Evolutionary conservation across 2,888 invertebrate species (phyloP), one percentile per base, ranked within the genome.

Genomic region (Diarsia mendica): DNA sequence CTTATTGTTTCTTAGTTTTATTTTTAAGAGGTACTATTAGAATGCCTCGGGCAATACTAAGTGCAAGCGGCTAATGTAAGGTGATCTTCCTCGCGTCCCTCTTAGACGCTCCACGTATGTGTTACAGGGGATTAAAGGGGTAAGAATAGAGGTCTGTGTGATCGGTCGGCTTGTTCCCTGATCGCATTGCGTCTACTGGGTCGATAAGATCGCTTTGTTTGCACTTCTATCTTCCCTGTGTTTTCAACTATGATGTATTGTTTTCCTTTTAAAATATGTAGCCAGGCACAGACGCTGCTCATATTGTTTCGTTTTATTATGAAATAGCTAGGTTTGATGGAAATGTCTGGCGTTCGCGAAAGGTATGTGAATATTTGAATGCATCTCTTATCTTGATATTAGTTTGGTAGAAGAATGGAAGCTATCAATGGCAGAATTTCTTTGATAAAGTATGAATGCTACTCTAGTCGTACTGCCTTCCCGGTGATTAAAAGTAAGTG

Each of bases 121-220:
- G 68, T 51, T 5, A 20, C 4, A 11, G 48, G 68, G 46, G 66
- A 9, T 64, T 4, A 64, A 55, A 53, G 58, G n/a, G 33, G 39
- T 48, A 44, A 63, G 44, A 23, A 11, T 5, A 13, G 44, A 49
- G 87, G 28, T 87, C 83, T 83, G 33, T 46, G 0, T 51, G 8
- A 33, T 58, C 88, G 88, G 90, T 80, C 76, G 33, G 75, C 75
- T 85, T 84, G 84, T 88, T 84, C 87, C 85, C 82, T 87, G 89
- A 87, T 90, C 85, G 87, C 84, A 89, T 86, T 89, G 89, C 89
- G 87, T 88, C 82, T 82, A 68, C 72, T 83, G 79, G 88, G 81
- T 90, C 89, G 90, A 90, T 90, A 88, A 79, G 73, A 89, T 87
- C 84, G 86, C 86, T 90, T 89, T 91, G 91, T 91, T 90, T 90